phyloP scores from a whole-genome alignment of 2,113 vertebrate genomes.

The Ifrita kowaldi region DNA sequence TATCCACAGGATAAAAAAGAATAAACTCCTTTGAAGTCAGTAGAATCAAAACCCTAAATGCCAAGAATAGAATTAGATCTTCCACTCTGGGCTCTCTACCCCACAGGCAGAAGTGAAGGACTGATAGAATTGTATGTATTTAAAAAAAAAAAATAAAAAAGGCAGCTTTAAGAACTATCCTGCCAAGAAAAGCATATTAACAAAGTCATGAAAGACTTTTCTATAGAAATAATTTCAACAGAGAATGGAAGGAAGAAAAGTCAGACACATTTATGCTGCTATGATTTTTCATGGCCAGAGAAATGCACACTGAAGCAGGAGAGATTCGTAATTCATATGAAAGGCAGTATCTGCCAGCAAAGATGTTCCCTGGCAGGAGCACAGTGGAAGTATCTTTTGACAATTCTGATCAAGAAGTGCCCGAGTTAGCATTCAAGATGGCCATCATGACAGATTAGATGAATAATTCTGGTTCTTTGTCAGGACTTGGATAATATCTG shows the following conservation, averaged over 20 bases:
- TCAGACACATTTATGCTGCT: background rate
- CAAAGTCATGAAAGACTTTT: background rate
- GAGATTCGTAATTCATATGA: background rate
- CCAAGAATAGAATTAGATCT: background rate
- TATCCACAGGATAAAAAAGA: background rate
- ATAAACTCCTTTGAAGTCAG: background rate
- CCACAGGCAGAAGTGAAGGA: background rate
- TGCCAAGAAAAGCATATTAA: background rate
- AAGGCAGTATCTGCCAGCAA: constrained; percentile 40
- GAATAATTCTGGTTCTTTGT: constrained; percentile 70
- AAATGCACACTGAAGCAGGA: background rate
- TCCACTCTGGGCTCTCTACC: background rate
- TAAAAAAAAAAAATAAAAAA: background rate
- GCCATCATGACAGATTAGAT: constrained; percentile 52
- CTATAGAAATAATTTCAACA: background rate
- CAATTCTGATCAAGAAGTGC: constrained; percentile 64
- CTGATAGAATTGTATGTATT: background rate
- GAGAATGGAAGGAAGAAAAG: background rate
- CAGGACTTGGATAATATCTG: constrained; percentile 47
- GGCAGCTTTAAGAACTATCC: background rate
- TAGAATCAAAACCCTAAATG: background rate
- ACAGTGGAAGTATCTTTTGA: constrained; percentile 56
- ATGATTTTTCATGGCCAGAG: background rate
- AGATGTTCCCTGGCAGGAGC: constrained; percentile 19
- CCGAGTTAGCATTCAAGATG: constrained; percentile 62